Conservation (phyloP, 2,113 vertebrate species). For the Eurypyga helias region DNA sequence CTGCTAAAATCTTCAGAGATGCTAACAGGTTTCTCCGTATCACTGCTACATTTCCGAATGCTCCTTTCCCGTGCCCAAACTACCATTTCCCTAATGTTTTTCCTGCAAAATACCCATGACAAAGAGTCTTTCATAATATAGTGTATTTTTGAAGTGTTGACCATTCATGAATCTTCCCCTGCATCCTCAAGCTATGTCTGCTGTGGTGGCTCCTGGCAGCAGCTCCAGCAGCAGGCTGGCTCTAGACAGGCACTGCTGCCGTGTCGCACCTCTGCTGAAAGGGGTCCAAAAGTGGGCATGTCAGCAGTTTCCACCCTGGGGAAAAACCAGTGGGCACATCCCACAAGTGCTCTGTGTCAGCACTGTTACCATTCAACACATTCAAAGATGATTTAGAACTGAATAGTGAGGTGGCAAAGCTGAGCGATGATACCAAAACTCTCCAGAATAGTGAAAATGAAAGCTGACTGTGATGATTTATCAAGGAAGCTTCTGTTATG, state of each 20-base stretch:
- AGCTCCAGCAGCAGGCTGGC: not conserved
- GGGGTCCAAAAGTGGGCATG: accelerated
- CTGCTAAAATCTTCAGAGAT: not conserved
- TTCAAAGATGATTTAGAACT: not conserved
- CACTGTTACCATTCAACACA: not conserved
- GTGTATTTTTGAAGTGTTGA: not conserved
- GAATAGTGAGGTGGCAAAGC: not conserved
- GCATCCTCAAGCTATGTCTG: not conserved
- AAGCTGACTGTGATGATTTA: not conserved
- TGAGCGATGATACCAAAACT: not conserved
- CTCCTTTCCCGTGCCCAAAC: not conserved
- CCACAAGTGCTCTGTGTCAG: not conserved
- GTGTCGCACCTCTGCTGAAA: not conserved
- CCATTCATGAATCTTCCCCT: not conserved
- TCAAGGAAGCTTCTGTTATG: not conserved
- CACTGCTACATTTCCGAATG: not conserved
- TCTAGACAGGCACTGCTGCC: not conserved
- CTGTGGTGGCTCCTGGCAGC: not conserved
- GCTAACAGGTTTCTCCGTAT: not conserved
- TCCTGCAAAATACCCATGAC: not conserved
- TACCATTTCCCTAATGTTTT: not conserved
- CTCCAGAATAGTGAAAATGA: not conserved
- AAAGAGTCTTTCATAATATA: not conserved
- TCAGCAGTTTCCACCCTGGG: not conserved
- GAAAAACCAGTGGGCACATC: not conserved